Evolutionary conservation across 2,113 vertebrate species (phyloP).

Genomic region (Odocoileus virginianus): DNA sequence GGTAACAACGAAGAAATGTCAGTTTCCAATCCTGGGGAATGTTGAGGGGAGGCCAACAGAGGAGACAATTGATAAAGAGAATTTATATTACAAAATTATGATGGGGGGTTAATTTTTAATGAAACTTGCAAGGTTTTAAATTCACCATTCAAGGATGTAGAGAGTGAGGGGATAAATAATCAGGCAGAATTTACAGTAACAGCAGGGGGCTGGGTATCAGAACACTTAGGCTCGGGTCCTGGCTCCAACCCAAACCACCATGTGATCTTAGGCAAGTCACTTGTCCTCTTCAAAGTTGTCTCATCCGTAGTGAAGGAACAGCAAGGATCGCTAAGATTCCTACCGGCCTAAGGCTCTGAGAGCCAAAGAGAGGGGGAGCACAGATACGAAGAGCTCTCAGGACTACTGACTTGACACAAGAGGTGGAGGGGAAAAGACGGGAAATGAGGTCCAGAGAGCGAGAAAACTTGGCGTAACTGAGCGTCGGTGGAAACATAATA

Average conservation of each 20-base stretch:
- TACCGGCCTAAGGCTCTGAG: neutral
- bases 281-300: conserved; percentile 8
- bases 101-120: neutral
- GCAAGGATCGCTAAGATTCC: neutral
- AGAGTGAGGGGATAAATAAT: neutral
- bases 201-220: neutral
- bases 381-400: neutral
- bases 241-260: conserved; percentile 44
- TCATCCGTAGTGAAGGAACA: neutral
- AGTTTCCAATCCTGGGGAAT: neutral
- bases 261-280: conserved; percentile 54
- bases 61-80: neutral
- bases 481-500: neutral
- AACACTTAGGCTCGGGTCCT: neutral
- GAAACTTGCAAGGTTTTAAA: neutral
- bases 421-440: neutral
- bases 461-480: conserved; percentile 49
- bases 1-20: conserved; percentile 19
- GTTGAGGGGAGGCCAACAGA: neutral
- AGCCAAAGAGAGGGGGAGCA: neutral
- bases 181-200: neutral
- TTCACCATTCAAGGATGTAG: conserved; percentile 2
- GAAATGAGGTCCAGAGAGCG: neutral
- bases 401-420: neutral
- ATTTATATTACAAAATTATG: conserved; percentile 21